phyloP scores from a whole-genome alignment of 2,113 vertebrate genomes.

The Equus przewalskii region DNA sequence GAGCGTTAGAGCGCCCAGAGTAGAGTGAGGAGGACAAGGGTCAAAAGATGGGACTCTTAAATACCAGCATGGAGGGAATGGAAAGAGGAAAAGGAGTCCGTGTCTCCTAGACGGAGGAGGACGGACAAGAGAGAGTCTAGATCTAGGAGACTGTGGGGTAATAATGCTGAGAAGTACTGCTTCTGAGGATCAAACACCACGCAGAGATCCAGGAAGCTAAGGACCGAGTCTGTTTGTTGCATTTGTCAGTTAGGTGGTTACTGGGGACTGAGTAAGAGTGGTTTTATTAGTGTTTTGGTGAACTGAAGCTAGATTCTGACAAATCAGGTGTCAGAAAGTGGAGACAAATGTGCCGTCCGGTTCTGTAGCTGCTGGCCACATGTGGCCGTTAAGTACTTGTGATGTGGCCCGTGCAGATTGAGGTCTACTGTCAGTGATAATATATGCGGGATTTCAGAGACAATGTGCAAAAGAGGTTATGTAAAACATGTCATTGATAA shows the following conservation, averaged over 20 bases:
- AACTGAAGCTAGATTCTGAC: not conserved
- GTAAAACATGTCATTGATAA: not conserved
- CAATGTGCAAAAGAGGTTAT: not conserved
- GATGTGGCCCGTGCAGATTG: not conserved
- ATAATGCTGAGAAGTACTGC: not conserved
- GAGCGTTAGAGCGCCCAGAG: too few species aligned
- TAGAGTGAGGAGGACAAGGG: not conserved
- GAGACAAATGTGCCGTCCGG: not conserved
- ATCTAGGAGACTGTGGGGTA: not conserved
- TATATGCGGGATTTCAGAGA: not conserved
- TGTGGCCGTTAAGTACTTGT: not conserved
- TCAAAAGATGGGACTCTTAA: not conserved
- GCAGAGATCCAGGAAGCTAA: not conserved
- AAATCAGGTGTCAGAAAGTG: not conserved
- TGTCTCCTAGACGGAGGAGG: not conserved
- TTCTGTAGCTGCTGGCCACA: too few species aligned
- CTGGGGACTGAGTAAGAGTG: not conserved
- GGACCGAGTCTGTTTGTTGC: not conserved
- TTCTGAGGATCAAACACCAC: not conserved
- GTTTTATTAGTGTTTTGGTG: not conserved
- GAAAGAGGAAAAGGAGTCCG: not conserved
- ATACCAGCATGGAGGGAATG: not conserved
- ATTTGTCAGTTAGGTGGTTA: not conserved
- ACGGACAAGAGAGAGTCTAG: not conserved
- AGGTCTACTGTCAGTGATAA: not conserved